Percentiles rank a stretch among this genome's conserved stretches.
phyloP scores from a whole-genome alignment of 2,113 vertebrate genomes.

The Myrmecophaga tridactyla region DNA sequence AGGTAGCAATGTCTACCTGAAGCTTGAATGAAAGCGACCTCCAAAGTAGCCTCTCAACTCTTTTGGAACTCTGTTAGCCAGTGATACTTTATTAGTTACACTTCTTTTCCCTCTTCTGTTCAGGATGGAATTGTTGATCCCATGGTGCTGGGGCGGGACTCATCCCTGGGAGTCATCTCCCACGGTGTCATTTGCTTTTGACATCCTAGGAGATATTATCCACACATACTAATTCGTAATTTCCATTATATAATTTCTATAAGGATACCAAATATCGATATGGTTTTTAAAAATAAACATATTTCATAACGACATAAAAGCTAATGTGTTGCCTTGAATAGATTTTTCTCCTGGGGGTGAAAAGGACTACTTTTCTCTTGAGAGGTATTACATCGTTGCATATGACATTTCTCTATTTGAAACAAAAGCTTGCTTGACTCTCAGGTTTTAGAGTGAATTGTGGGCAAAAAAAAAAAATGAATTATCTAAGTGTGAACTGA shows the following conservation, averaged over 20 bases:
- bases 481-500: conserved; percentile 1
- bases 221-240: not conserved
- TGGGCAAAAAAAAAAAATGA: conserved; percentile 35
- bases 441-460: conserved; percentile 23
- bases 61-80: too few species aligned
- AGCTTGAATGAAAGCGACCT: too few species aligned
- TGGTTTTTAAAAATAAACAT: not conserved
- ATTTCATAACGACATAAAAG: not conserved
- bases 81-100: too few species aligned
- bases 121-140: too few species aligned
- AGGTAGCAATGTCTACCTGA: too few species aligned
- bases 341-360: not conserved
- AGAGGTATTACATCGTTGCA: not conserved
- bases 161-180: too few species aligned
- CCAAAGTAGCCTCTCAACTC: too few species aligned
- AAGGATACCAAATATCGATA: not conserved
- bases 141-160: too few species aligned
- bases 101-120: too few species aligned
- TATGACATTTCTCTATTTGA: not conserved
- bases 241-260: conserved; percentile 33
- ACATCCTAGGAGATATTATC: not conserved
- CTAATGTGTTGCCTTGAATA: not conserved
- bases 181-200: conserved; percentile 3
- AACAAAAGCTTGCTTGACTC: not conserved
- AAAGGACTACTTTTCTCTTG: too few species aligned